These are phyloP conservation scores for Triplophysa rosa DNA, from an alignment of 2,113 vertebrate genomes.

Conservation along the genomic window DNA sequence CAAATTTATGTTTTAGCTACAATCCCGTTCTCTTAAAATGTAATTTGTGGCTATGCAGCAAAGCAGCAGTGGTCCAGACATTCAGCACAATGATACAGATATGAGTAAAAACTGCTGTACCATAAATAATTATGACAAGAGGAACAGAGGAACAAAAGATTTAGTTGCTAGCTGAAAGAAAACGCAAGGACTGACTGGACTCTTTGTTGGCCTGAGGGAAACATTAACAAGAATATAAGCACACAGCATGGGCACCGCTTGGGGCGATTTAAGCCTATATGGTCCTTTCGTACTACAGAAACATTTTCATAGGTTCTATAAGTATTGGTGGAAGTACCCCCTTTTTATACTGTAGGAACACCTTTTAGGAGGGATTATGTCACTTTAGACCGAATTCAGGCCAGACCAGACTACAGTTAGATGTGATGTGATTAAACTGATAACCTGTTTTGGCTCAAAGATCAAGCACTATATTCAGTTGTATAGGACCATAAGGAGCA, in stretches of 20 bases:
- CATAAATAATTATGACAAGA: conserved; percentile 35
- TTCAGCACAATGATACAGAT: conserved; percentile 8
- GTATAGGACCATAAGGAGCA: background rate
- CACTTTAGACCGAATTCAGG: too few species aligned
- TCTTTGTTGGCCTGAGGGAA: conserved; percentile 3
- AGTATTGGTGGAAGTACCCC: too few species aligned
- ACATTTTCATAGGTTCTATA: too few species aligned
- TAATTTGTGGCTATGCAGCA: conserved; percentile 5
- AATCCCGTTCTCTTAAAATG: background rate
- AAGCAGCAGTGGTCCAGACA: background rate
- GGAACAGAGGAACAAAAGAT: conserved; percentile 8
- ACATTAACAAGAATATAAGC: conserved; percentile 25
- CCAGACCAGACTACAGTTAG: too few species aligned
- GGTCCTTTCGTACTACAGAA: too few species aligned
- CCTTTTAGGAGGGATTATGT: too few species aligned
- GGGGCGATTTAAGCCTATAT: too few species aligned
- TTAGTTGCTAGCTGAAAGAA: conserved; percentile 22
- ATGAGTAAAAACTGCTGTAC: background rate
- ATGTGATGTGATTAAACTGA: too few species aligned
- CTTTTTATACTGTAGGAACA: too few species aligned
- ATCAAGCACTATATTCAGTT: background rate
- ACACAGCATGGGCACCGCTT: background rate
- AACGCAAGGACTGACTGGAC: background rate
- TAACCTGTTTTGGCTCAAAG: background rate
- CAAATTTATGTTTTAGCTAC: background rate